Evolutionary conservation across 2,113 vertebrate species (phyloP), one percentile per base, ranked within the genome.

Genomic region (Phodopus roborovskii): DNA sequence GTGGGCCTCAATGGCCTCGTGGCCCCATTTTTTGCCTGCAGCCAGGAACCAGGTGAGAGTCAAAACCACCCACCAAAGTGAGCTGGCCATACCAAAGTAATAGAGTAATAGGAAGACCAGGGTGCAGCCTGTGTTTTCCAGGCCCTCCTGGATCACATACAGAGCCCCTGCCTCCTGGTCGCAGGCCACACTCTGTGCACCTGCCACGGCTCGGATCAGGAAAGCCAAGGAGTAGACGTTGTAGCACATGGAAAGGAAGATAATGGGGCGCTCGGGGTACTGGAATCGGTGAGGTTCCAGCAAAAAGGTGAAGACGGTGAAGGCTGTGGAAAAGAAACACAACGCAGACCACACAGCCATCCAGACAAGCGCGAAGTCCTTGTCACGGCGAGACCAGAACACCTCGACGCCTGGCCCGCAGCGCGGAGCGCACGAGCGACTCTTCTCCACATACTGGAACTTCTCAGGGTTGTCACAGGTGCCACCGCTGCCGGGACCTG

Each of bases 231-330:
- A 99, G 98, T 99, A 99, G 88, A 99, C 99, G 0, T 99, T 99
- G 98, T 99, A 99, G 98, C 99, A 99, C 99, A 99, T 99, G 94
- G 99, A 99, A 89, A 99, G 99, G 98, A 99, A 99, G 98, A 99
- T 99, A 97, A 99, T 99, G 96, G 99, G 99, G 50, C 99, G 98
- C 98, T 99, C 99, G 0, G 99, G 99, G 97, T 99, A 99, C 98
- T 99, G 99, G 98, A 99, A 99, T 90, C 99, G 99, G 93, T 99
- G 99, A 0, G 99, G 99, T 97, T 99, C 99, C 17, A 99, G 99
- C 84, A 99, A 99, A 98, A 99, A 99, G 97, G 99, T 99, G 91
- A 99, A 99, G 39, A 99, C 99, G 0, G 99, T 99, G 98, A 99
- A 99, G 91, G 99, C 99, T 0, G 99, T 99, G 97, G 99, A 99